Evolutionary conservation across 2,888 invertebrate species (phyloP), one percentile per base, ranked within the genome.

Genomic region (Oscheius sp.): DNA sequence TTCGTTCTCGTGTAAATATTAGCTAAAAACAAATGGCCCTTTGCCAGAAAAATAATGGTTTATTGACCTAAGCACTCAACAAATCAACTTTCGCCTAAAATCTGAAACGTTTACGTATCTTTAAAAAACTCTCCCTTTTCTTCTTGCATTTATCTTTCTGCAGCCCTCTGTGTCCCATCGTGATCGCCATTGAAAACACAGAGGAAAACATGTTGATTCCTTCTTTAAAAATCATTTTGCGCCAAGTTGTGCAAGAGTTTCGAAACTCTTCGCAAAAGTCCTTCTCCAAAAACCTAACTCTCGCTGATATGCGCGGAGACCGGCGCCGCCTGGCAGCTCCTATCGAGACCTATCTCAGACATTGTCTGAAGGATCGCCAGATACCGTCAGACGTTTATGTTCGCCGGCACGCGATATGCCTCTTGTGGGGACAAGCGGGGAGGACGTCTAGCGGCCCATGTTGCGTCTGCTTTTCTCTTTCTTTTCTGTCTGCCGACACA

Each of bases 371-470:
- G 35, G 35, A 35, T 35, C 35, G 35, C 35, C 35, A 35, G 66
- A 66, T 66, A 66, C 66, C 66, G 66, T 46, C 66, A 23, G 25
- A n/a, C 63, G 46, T 66, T 66, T 66, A 66, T 66, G 66, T 66
- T 49, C 46, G 64, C 25, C 63, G 49, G 49, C 64, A 49, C 46
- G 64, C 64, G 64, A 64, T 64, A 66, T 66, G 66, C 66, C 35
- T 35, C 41, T 59, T 59, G n/a, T 35, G 59, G 18, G 35, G 35
- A 35, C 35, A 9, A 35, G 35, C 3, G 35, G 35, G 35, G 35
- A 35, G 35, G 35, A 35, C 35, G 35, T 35, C 35, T 35, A 21
- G 66, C 16, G n/a, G 66, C 27, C 63, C 21, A 66, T 52, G 63
- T 45, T 63, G 25, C 66, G 66, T 66, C 66, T 66, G 66, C 66